phyloP scores from a whole-genome alignment of 2,888 invertebrate genomes.

The Synergus umbraculus region DNA sequence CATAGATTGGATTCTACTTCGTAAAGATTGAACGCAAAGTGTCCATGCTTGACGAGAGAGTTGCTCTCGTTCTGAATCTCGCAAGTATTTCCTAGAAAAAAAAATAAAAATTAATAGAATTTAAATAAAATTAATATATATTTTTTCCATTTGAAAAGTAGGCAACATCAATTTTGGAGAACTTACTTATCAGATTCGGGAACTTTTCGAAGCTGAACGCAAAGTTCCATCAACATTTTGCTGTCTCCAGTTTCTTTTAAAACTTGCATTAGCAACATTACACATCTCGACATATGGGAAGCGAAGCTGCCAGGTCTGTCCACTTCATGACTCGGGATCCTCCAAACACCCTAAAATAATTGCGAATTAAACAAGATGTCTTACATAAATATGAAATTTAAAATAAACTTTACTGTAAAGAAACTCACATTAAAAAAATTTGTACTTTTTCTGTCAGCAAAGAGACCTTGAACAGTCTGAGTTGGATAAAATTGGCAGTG shows the following conservation, averaged over 20 bases:
- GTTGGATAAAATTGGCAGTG: constrained; percentile 81
- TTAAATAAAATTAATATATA: not conserved
- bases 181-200: constrained; percentile 92
- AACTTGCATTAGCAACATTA: constrained; percentile 89
- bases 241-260: constrained; percentile 89
- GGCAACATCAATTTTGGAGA: not conserved
- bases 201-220: constrained; percentile 86
- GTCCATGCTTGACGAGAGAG: constrained; percentile 88
- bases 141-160: not conserved
- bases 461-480: constrained; percentile 88
- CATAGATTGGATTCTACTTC: constrained; percentile 81
- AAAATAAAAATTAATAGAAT: not conserved
- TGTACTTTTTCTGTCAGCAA: constrained; percentile 88
- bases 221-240: constrained; percentile 87
- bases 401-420: not conserved
- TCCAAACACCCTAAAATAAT: constrained; percentile 88
- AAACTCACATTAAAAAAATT: constrained; percentile 92
- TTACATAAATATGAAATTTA: not conserved
- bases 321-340: constrained; percentile 92
- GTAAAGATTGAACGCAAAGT: constrained; percentile 84
- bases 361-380: not conserved
- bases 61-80: constrained; percentile 90
- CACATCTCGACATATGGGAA: constrained; percentile 92
- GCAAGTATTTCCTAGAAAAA: constrained; percentile 85
- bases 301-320: constrained; percentile 95